These are phyloP conservation scores for Xestia sexstrigata DNA, from an alignment of 2,888 invertebrate species.

Conservation along the genomic window DNA sequence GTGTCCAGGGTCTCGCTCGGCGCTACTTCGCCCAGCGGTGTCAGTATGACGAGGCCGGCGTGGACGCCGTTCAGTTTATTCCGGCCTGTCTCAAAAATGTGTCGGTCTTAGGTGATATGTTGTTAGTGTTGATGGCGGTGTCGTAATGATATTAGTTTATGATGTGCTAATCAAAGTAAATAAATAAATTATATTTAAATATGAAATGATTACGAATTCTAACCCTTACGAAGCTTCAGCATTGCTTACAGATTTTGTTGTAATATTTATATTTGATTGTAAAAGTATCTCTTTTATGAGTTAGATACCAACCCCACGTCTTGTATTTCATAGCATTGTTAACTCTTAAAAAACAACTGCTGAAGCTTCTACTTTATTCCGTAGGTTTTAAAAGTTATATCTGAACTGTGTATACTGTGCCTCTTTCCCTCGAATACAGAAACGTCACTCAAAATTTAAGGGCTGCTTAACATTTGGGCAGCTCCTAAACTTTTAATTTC, in stretches of 20 bases:
- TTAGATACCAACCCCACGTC: background rate
- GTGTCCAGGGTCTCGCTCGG: conserved; percentile 77
- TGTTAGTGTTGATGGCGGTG: conserved; percentile 38
- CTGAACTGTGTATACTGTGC: background rate
- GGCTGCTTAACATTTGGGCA: no score
- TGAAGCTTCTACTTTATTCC: conserved; percentile 2
- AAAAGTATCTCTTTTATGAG: background rate
- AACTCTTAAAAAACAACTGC: conserved; percentile 3
- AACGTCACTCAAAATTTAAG: no score
- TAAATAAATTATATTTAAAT: background rate
- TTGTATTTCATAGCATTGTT: background rate
- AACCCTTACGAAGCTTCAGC: conserved; percentile 12
- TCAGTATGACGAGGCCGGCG: conserved; percentile 86
- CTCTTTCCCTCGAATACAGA: no score
- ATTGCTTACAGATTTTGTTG: background rate
- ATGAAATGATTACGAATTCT: background rate
- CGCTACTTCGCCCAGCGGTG: conserved; percentile 81
- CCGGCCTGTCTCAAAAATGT: conserved; percentile 87
- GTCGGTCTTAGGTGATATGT: conserved; percentile 61
- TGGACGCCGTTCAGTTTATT: conserved; percentile 87
- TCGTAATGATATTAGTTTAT: conserved; percentile 24
- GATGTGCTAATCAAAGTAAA: conserved; percentile 30
- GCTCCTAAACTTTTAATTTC: no score
- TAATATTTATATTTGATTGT: background rate
- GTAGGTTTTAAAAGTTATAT: background rate